These are phyloP conservation scores for Eupithecia abbreviata DNA, from an alignment of 2,888 invertebrate genomes.

Conservation along the genomic window DNA sequence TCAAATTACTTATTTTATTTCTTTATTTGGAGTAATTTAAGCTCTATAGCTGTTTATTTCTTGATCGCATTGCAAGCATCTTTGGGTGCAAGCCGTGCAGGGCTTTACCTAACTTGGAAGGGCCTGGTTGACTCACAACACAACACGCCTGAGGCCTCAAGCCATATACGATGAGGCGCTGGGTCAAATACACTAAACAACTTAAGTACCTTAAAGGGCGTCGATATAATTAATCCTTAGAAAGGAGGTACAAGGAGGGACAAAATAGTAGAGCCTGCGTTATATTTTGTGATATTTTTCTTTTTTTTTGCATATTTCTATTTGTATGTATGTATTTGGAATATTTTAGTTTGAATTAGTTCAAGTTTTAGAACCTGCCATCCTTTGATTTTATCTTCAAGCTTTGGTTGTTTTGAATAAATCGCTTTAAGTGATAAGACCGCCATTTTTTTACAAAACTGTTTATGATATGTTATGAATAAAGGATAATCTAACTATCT, in stretches of 20 bases:
- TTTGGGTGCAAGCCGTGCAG: not conserved
- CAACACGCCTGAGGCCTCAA: constrained; percentile 13
- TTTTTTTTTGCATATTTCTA: no score
- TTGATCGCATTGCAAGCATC: not conserved
- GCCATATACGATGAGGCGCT: constrained; percentile 19
- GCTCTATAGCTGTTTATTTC: not conserved
- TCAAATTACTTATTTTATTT: not conserved
- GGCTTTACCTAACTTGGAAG: constrained; percentile 27
- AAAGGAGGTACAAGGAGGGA: not conserved
- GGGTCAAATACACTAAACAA: constrained; percentile 21
- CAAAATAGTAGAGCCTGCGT: not conserved
- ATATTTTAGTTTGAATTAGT: no score
- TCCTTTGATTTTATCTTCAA: no score
- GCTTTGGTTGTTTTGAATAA: no score
- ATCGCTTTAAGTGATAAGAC: no score
- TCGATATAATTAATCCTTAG: not conserved
- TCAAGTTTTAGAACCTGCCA: no score
- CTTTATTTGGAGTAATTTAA: not conserved
- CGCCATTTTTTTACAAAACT: no score
- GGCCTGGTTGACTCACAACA: constrained; percentile 14
- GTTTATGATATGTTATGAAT: no score
- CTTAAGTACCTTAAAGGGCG: not conserved
- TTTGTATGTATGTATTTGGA: no score
- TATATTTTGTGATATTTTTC: no score
- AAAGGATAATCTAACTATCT: no score